Conservation (phyloP, 2,113 vertebrate genomes). For the Halcyon senegalensis region DNA sequence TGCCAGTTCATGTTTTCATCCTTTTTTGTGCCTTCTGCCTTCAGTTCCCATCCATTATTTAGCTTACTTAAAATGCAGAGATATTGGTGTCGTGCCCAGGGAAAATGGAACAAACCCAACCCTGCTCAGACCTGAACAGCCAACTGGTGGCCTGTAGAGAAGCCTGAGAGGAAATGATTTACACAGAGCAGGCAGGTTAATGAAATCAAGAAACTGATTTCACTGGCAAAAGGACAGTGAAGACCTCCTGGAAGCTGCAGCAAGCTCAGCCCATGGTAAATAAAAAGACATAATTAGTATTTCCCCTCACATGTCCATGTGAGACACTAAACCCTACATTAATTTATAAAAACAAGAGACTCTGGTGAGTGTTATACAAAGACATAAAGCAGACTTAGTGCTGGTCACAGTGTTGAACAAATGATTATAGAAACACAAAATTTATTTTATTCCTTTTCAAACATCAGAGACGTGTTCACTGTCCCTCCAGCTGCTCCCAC, state of each 20-base stretch:
- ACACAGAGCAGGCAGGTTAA: neutral
- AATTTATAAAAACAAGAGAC: conserved; percentile 21
- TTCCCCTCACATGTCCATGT: neutral
- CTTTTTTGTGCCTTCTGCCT: neutral
- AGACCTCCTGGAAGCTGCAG: neutral
- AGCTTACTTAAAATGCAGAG: neutral
- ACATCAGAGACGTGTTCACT: neutral
- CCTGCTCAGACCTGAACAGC: neutral
- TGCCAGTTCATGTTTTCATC: neutral
- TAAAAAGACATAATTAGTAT: neutral
- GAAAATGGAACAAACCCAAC: neutral
- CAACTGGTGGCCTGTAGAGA: neutral
- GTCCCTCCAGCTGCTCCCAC: neutral
- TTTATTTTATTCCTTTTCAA: neutral
- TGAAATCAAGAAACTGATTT: neutral
- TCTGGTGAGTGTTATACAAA: neutral
- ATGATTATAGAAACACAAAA: neutral
- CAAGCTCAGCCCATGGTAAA: neutral
- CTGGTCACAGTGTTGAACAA: neutral
- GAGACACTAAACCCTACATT: neutral
- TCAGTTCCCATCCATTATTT: neutral
- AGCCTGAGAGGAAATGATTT: neutral
- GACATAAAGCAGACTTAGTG: neutral
- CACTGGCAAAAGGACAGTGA: neutral
- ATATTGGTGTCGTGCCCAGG: rapidly evolving